Conservation (phyloP, 2,888 invertebrate genomes). For the Hydropsyche betteni region DNA sequence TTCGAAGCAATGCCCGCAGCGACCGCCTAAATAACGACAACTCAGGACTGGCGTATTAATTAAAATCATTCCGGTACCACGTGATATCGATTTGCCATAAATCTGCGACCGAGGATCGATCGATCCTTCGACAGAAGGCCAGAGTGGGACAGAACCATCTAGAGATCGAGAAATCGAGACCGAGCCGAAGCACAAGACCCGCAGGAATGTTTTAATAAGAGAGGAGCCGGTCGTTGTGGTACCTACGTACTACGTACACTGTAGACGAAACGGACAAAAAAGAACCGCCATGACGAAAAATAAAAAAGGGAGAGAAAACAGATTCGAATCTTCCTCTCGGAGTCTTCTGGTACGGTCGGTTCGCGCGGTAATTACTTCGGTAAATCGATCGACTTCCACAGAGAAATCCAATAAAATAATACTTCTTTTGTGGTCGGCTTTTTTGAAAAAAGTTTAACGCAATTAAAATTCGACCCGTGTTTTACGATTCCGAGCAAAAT, state of each 20-base stretch:
- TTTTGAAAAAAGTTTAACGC: too few relatives aligned
- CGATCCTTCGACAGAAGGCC: not conserved
- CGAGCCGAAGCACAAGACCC: not conserved
- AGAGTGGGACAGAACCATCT: slow-evolving; percentile 6
- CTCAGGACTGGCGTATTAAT: slow-evolving; percentile 30
- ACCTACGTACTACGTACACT: not conserved
- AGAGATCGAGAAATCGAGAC: slow-evolving; percentile 12
- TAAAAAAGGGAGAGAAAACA: slow-evolving; percentile 43
- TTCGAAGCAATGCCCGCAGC: not conserved
- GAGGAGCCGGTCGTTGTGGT: slow-evolving; percentile 28
- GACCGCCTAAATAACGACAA: not conserved
- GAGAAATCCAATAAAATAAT: slow-evolving; percentile 37
- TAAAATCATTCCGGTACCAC: slow-evolving; percentile 26
- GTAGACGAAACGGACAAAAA: not conserved
- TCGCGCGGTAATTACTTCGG: slow-evolving; percentile 48
- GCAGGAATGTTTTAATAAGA: slow-evolving; percentile 51
- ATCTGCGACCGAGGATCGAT: slow-evolving; percentile 28
- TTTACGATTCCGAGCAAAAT: not conserved
- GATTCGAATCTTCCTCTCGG: slow-evolving; percentile 45
- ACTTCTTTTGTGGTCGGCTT: slow-evolving; percentile 5
- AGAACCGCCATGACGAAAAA: not conserved
- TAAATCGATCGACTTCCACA: slow-evolving; percentile 37
- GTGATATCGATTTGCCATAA: slow-evolving; percentile 39
- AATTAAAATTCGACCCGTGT: too few relatives aligned
- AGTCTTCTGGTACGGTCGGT: slow-evolving; percentile 8